Evolutionary conservation across 2,888 invertebrate species (phyloP), one percentile per base, ranked within the genome.

Genomic region (Stramonita haemastoma): DNA sequence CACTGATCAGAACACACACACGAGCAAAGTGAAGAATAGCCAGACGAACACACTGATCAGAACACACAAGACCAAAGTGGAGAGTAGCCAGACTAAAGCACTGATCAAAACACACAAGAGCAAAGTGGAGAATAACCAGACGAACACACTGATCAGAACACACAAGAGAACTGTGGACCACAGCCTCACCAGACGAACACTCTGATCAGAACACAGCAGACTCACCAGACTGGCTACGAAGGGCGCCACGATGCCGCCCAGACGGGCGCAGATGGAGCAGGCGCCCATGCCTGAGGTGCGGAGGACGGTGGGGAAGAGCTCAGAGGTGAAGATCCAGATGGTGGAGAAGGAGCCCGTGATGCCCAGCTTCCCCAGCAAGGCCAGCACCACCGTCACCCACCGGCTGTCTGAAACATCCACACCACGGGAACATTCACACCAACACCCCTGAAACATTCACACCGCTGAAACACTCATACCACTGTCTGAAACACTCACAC

Each of bases 311-410:
- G 94, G 94, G 87, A 91, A 93, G 13, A 93, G 86, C 89, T 94
- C 94, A 0, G 93, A 91, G 1, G 93, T 92, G 83, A 91, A 91
- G 5, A 93, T 88, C 89, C 93, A 94, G 17, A 93, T 90, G n/a
- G 91, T 91, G 29, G 91, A 91, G 90, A 93, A 94, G 0, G 92
- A 93, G 34, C 92, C 93, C 0, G 93, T 91, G 15, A 93, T 91
- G 13, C 93, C 93, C 32, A 93, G 77, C 90, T 94, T 94, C 17
- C 94, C 94, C 1, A 93, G 83, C 92, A 93, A 91, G 15, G 93
- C 92, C 19, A 94, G 89, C 0, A 90, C 89, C n/a, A 93, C 92
- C 4, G 93, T 92, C 1, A 93, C n/a, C 89, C 91, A 91, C 77
- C 93, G 92, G 11, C 91, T 87, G 36, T 90, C 94, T 94, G 90